Conservation (phyloP, 2,113 vertebrate genomes). For the Zosterops borbonicus region DNA sequence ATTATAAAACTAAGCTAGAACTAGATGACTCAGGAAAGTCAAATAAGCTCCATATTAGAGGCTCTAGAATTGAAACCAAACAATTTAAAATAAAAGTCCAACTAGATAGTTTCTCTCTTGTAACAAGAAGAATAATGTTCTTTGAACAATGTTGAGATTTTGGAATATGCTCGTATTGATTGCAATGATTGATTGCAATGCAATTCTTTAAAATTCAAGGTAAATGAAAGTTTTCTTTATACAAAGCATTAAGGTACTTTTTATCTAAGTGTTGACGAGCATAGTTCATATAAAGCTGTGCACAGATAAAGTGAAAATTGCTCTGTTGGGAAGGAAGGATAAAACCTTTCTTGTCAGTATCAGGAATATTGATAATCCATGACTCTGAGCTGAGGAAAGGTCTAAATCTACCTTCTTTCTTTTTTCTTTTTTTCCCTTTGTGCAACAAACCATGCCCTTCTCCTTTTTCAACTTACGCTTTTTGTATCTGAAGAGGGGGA, state of each 20-base stretch:
- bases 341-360: neutral
- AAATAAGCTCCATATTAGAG: neutral
- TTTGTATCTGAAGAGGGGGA: accelerated
- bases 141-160: neutral
- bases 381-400: neutral
- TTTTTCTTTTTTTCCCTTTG: neutral
- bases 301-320: neutral
- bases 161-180: neutral
- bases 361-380: neutral
- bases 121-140: neutral
- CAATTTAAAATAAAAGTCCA: neutral
- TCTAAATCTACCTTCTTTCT: neutral
- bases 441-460: accelerated
- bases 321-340: neutral
- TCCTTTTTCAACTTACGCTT: neutral
- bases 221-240: neutral
- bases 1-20: neutral
- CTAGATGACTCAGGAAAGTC: neutral
- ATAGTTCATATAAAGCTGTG: neutral
- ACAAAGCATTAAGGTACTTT: neutral
- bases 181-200: neutral
- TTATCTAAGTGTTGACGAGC: neutral
- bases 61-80: neutral
- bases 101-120: neutral
- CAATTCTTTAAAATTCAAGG: neutral